phyloP scores from a whole-genome alignment of 2,888 invertebrate species.

The Ctenicera cuprea region DNA sequence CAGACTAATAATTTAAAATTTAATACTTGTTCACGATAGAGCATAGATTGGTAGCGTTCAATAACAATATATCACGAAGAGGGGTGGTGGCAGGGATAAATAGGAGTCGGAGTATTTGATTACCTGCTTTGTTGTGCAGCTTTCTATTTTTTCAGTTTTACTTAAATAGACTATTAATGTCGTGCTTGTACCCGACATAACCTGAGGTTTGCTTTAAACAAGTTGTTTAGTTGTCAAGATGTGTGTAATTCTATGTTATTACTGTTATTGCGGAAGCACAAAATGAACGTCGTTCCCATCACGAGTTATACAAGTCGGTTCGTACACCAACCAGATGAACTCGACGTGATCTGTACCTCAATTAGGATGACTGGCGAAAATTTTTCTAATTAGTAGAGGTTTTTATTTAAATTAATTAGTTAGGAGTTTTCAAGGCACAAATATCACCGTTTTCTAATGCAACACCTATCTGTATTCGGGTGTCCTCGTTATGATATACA shows the following conservation, averaged over 20 bases:
- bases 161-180: slow-evolving; percentile 35
- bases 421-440: not conserved
- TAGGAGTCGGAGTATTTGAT: slow-evolving; percentile 39
- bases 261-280: slow-evolving; percentile 49
- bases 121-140: slow-evolving; percentile 4
- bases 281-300: slow-evolving; percentile 48
- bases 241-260: slow-evolving; percentile 45
- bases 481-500: too few species aligned
- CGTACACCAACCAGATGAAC: slow-evolving; percentile 37
- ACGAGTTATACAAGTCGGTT: slow-evolving; percentile 32
- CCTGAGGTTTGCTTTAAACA: slow-evolving; percentile 40
- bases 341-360: slow-evolving; percentile 40
- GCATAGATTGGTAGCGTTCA: slow-evolving; percentile 37
- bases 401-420: slow-evolving; percentile 26
- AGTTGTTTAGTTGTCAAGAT: slow-evolving; percentile 49
- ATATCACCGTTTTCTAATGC: not conserved
- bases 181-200: slow-evolving; percentile 30
- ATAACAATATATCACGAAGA: slow-evolving; percentile 43
- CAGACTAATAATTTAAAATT: too few species aligned
- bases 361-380: slow-evolving; percentile 30
- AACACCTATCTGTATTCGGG: not conserved
- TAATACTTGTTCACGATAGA: slow-evolving; percentile 32
- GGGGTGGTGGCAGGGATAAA: slow-evolving; percentile 25
- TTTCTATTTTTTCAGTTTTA: slow-evolving; percentile 30
- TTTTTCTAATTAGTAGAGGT: slow-evolving; percentile 21